Conservation (phyloP, 2,113 vertebrate genomes). For the Oreochromis spilurus region DNA sequence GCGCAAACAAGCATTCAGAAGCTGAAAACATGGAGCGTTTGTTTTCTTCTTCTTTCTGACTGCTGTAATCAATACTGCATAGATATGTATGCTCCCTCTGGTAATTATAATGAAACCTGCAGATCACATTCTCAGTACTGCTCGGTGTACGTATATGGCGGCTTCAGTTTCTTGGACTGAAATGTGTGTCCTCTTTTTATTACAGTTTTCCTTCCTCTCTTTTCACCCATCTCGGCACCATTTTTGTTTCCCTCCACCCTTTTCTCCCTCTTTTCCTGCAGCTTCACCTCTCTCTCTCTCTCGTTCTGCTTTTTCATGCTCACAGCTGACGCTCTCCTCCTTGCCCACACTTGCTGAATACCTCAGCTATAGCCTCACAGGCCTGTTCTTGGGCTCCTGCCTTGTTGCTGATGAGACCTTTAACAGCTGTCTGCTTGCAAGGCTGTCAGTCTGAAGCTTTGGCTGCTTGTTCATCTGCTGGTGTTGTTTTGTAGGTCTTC, state of each 20-base stretch:
- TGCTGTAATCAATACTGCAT: not conserved
- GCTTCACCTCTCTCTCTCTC: not conserved
- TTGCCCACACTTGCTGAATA: slow-evolving; percentile 59
- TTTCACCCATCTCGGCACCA: not conserved
- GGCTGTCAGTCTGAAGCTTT: not conserved
- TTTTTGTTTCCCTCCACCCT: not conserved
- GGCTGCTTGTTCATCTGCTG: not conserved
- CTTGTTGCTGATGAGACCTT: slow-evolving; percentile 15
- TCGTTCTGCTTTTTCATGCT: not conserved
- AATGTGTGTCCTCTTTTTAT: accelerated
- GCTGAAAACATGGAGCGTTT: not conserved
- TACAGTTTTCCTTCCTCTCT: not conserved
- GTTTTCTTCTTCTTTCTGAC: not conserved
- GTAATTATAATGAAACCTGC: not conserved
- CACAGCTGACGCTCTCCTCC: not conserved
- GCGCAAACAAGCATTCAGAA: not conserved
- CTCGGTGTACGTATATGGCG: accelerated
- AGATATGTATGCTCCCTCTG: not conserved
- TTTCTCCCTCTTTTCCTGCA: not conserved
- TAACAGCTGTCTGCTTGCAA: slow-evolving; percentile 3
- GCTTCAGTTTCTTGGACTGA: not conserved
- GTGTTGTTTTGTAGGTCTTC: not conserved
- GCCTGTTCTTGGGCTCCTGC: slow-evolving; percentile 7
- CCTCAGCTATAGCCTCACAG: slow-evolving; percentile 20
- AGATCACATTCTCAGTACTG: not conserved